phyloP scores from a whole-genome alignment of 1,140 invertebrate species.

The Megalopta genalis region DNA sequence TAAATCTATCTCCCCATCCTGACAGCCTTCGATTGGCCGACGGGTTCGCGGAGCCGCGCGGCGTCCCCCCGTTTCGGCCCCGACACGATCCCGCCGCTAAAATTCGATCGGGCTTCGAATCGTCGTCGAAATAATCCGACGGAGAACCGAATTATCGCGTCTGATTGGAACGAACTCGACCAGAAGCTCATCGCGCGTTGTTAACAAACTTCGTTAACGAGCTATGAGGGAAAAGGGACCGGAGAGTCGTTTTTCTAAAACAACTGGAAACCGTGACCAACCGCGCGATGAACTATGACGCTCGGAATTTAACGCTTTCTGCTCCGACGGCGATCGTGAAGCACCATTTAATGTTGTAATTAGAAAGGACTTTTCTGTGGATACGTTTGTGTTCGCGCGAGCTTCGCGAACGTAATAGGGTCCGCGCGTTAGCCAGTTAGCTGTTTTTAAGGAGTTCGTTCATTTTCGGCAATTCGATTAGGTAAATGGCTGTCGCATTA shows the following conservation, averaged over 20 bases:
- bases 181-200: slow-evolving; percentile 22
- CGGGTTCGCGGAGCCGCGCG: slow-evolving; percentile 26
- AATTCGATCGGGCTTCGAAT: slow-evolving; percentile 50
- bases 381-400: too few relatives aligned
- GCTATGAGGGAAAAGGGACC: not conserved
- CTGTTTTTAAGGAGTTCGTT: too few relatives aligned
- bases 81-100: slow-evolving; percentile 5
- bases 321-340: too few relatives aligned
- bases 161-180: slow-evolving; percentile 42
- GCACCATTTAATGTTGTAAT: too few relatives aligned
- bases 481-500: too few relatives aligned
- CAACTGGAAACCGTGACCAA: not conserved
- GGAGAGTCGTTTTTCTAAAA: not conserved
- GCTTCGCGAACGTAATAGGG: too few relatives aligned
- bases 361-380: too few relatives aligned
- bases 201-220: slow-evolving; percentile 50
- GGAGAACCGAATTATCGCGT: slow-evolving; percentile 42
- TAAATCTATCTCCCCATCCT: slow-evolving; percentile 65
- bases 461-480: too few relatives aligned
- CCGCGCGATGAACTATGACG: too few relatives aligned
- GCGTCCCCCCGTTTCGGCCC: not conserved
- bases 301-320: too few relatives aligned
- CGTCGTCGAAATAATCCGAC: slow-evolving; percentile 47
- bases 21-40: slow-evolving; percentile 58
- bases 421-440: too few relatives aligned